Evolutionary conservation across 2,888 invertebrate species (phyloP).

Genomic region (Coenonympha arcania): DNA sequence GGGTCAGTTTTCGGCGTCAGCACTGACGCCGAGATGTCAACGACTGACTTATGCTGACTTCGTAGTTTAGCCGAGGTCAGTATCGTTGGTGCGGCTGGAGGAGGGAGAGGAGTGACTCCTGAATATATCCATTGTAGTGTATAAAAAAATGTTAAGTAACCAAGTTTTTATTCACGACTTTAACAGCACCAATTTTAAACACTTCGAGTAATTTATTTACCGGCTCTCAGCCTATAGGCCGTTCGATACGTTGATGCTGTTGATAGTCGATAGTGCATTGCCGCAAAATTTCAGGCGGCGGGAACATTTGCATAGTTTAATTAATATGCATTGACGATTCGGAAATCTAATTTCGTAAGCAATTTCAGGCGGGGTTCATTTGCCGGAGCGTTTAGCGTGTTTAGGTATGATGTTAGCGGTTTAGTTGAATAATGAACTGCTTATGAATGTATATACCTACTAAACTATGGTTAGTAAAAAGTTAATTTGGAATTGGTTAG

Average conservation of each 20-base stretch:
- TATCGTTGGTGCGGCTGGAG: no score
- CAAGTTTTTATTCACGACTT: no score
- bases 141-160: no score
- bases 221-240: neutral
- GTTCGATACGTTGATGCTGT: neutral
- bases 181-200: no score
- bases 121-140: no score
- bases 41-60: no score
- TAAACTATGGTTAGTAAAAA: no score
- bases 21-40: no score
- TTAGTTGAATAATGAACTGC: neutral
- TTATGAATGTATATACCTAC: neutral
- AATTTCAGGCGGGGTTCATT: conserved; percentile 6
- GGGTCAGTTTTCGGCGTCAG: no score
- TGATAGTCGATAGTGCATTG: neutral
- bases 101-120: no score
- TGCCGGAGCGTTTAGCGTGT: neutral
- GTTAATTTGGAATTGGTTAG: no score
- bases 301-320: conserved; percentile 18
- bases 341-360: conserved; percentile 15
- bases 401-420: neutral
- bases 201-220: neutral
- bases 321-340: conserved; percentile 23
- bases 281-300: conserved; percentile 7
- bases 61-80: no score